A percentile compares a stretch with the other conserved stretches of the same genome.
phyloP scores from a whole-genome alignment of 2,888 invertebrate species.

The Diarsia rubi region DNA sequence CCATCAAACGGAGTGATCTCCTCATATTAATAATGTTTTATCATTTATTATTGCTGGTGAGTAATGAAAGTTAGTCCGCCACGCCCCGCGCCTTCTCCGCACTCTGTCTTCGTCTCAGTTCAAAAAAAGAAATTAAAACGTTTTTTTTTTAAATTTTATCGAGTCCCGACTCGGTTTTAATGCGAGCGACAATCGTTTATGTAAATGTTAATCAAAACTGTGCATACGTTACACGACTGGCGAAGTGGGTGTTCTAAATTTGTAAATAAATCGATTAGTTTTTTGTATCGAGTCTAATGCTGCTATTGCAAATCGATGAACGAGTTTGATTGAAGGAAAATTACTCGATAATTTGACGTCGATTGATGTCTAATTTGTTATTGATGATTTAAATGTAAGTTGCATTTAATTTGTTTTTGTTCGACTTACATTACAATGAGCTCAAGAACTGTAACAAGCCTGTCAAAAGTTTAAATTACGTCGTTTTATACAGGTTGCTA shows the following conservation, averaged over 20 bases:
- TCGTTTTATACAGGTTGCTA: slow-evolving; percentile 7
- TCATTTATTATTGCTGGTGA: slow-evolving; percentile 90
- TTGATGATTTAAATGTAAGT: slow-evolving; percentile 53
- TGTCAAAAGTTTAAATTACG: slow-evolving; percentile 18
- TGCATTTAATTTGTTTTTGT: slow-evolving; percentile 41
- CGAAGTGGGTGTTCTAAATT: slow-evolving; percentile 77
- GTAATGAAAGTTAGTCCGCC: slow-evolving; percentile 89
- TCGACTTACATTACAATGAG: slow-evolving; percentile 21
- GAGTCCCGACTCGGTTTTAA: slow-evolving; percentile 77
- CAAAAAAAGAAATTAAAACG: slow-evolving; percentile 83
- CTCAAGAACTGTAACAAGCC: slow-evolving; percentile 26
- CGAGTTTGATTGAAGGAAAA: slow-evolving; percentile 65
- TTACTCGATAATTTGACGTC: slow-evolving; percentile 67
- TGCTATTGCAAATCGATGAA: slow-evolving; percentile 66
- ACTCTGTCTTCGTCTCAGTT: slow-evolving; percentile 88
- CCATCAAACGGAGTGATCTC: slow-evolving; percentile 87
- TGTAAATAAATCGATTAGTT: slow-evolving; percentile 70
- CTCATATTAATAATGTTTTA: slow-evolving; percentile 90
- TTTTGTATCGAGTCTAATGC: slow-evolving; percentile 67
- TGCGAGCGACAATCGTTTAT: slow-evolving; percentile 85
- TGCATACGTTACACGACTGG: slow-evolving; percentile 61
- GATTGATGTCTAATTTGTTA: slow-evolving; percentile 66
- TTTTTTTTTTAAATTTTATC: slow-evolving; percentile 78
- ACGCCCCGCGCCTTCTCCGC: slow-evolving; percentile 87
- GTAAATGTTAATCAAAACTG: slow-evolving; percentile 72